Base-by-base conservation (phyloP, 2,888 invertebrate species). In the Macrophya alboannulata region DNA sequence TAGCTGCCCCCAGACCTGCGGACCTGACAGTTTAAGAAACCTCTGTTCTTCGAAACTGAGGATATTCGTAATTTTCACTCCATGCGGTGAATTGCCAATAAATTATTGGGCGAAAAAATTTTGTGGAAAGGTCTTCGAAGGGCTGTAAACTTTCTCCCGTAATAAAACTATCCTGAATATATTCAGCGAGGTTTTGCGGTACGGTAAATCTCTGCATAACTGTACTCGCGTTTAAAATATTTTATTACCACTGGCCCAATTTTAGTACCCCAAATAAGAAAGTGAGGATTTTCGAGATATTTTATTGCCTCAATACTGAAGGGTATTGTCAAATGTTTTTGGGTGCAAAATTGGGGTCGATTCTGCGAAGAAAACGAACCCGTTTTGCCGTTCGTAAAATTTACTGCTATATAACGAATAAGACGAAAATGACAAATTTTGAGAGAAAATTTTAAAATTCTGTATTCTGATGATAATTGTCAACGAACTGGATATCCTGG, bases 151-250 rank as follows among this genome's bases (percentile, higher is more conserved):
- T 77, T 77, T 77, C 77, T 51, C n/a, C n/a, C 48, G 37, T 6
- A 77, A 77, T 77, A 77, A 77, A 77, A 77, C 55, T 77, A 9
- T 1, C 37, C 51, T n/a, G 45, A 62, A 62, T 74, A 62, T 74
- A 74, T 74, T 25, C 5, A 25, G 25, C 21, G 10, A 17, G 17
- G 77, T 17, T 17, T 31, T 31, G 37, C 37, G 10, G 17, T 31
- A 55, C 51, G 9, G 17, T 15, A 37, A 37, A 31, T 10, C 15
- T 21, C 37, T 77, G 1, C 12, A 51, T 37, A 10, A 25, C 31
- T 17, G 77, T 55, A 77, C 37, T 37, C 37, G 12, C 31, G 48
- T 17, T 48, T 76, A 48, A 4, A 48, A 9, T 10, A 31, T 45
- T 45, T 76, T 48, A 79, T 59, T 79, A 1, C 59, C 37, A 59